A percentile compares a stretch with the other conserved stretches of the same genome.
Evolutionary conservation across 2,113 vertebrate species (phyloP).

Genomic region (Diglossa brunneiventris): DNA sequence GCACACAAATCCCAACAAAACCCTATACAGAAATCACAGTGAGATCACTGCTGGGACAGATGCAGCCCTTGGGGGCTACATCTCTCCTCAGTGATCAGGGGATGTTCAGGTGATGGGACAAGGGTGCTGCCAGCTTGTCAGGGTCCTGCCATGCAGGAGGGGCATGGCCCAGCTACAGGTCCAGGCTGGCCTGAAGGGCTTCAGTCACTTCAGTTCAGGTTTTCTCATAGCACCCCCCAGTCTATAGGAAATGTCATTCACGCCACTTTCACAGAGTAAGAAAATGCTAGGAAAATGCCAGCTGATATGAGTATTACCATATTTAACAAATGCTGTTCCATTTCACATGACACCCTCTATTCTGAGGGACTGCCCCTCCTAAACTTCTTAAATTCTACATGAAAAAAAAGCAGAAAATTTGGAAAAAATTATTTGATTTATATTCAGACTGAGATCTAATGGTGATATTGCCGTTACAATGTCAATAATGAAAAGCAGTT

Average conservation of each 20-base stretch:
- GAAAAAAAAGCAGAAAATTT: neutral
- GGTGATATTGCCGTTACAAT: neutral
- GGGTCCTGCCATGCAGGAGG: neutral
- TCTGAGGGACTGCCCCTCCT: neutral
- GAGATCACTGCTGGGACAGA: fast-evolving
- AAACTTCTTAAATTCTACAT: neutral
- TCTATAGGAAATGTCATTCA: neutral
- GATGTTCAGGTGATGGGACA: neutral
- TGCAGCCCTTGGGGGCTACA: neutral
- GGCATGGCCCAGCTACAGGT: neutral
- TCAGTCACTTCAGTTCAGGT: neutral
- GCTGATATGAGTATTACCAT: neutral
- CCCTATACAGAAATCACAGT: neutral
- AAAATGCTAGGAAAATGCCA: conserved; percentile 1
- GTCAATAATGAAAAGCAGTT: neutral
- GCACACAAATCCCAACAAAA: neutral
- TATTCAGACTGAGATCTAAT: neutral
- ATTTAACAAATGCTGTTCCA: neutral
- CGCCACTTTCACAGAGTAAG: neutral
- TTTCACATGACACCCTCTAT: neutral
- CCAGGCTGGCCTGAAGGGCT: neutral
- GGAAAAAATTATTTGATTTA: neutral
- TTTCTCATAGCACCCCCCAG: neutral
- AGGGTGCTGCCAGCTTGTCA: neutral
- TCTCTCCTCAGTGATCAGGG: fast-evolving